Conservation (phyloP, 2,797 vertebrate genomes). For the Threskiornis aethiopicus region DNA sequence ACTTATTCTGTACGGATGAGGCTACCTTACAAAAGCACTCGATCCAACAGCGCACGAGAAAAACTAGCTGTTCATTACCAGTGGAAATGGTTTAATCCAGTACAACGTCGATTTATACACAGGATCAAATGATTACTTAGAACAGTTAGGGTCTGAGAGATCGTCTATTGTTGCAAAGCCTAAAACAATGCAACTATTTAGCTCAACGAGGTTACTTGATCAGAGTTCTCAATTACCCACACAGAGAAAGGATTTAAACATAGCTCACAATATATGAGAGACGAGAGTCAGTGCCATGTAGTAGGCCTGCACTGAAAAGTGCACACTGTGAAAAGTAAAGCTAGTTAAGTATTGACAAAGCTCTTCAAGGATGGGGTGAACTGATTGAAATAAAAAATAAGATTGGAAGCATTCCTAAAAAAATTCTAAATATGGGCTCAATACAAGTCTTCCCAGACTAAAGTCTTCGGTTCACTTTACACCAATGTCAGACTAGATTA, state of each 20-base stretch:
- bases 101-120: neutral
- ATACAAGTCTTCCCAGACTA: neutral
- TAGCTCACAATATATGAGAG: neutral
- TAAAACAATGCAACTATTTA: constrained; percentile 17
- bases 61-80: neutral
- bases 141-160: neutral
- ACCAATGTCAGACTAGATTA: neutral
- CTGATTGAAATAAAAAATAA: neutral
- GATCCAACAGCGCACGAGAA: neutral
- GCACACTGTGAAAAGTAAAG: neutral
- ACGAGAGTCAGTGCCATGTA: neutral
- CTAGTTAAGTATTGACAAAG: neutral
- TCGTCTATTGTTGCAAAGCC: neutral
- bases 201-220: neutral
- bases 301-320: neutral
- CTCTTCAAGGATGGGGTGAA: neutral
- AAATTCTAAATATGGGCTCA: neutral
- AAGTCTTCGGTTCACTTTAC: neutral
- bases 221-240: neutral
- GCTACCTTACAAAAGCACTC: neutral
- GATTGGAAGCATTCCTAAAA: neutral
- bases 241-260: neutral
- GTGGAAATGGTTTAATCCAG: neutral
- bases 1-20: neutral
- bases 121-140: neutral